Percentiles rank a stretch among this genome's conserved stretches.
Conservation (phyloP, 1,140 invertebrate species). For the Sitodiplosis mosellana region DNA sequence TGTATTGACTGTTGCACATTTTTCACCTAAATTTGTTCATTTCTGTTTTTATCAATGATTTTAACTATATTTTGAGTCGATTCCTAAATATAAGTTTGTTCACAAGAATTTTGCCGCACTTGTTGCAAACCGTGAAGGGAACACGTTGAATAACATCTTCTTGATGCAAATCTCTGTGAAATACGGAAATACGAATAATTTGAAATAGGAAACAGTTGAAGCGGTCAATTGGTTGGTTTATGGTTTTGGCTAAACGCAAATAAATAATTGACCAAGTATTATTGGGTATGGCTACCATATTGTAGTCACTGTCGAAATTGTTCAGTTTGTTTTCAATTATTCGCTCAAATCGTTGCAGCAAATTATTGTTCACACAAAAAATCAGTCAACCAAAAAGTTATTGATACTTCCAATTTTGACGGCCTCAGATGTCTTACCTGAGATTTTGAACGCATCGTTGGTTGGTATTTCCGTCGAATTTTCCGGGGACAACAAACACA, state of each 20-base stretch:
- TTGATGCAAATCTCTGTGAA: constrained; percentile 50
- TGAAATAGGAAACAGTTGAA: neutral
- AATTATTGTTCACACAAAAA: too few species aligned
- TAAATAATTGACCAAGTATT: constrained; percentile 3
- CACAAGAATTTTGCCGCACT: constrained; percentile 51
- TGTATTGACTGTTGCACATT: neutral
- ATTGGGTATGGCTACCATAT: too few species aligned
- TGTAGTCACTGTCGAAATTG: too few species aligned
- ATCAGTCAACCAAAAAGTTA: too few species aligned
- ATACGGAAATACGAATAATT: constrained; percentile 6
- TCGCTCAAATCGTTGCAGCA: too few species aligned
- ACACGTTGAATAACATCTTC: constrained; percentile 50
- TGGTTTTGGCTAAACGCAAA: constrained; percentile 3
- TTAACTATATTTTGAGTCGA: constrained; percentile 4
- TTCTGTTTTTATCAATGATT: neutral
- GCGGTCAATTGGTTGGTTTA: constrained; percentile 1
- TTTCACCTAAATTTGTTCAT: too few species aligned
- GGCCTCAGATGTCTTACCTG: constrained; percentile 36
- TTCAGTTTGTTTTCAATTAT: too few species aligned
- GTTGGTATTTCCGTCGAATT: constrained; percentile 54
- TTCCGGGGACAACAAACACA: constrained; percentile 62
- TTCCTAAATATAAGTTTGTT: constrained; percentile 57
- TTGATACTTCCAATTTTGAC: too few species aligned
- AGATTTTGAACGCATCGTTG: constrained; percentile 57
- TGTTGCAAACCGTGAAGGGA: constrained; percentile 41